Evolutionary conservation across 2,113 vertebrate genomes (phyloP).

Genomic region (Jacana jacana): DNA sequence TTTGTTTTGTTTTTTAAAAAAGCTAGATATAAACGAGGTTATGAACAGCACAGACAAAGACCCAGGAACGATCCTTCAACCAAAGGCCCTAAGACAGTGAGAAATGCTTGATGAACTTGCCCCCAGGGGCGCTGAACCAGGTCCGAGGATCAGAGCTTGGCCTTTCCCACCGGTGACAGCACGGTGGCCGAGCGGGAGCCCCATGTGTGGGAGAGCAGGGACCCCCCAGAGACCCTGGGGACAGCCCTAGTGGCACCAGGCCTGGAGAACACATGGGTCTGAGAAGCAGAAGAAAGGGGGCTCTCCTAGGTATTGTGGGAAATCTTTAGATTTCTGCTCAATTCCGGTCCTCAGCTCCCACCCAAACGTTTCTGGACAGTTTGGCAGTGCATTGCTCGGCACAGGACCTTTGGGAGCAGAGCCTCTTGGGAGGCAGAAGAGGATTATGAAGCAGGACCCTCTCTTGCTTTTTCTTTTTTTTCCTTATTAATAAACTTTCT

Average conservation of each 20-base stretch:
- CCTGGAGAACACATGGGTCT: not conserved
- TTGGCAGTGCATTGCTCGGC: not conserved
- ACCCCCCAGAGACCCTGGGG: no score
- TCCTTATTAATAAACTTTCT: not conserved
- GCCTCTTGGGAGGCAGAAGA: not conserved
- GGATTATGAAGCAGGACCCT: not conserved
- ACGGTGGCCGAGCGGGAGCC: no score
- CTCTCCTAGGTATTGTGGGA: fast-evolving
- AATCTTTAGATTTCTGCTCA: not conserved
- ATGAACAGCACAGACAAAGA: not conserved
- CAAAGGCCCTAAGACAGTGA: not conserved
- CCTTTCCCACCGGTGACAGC: no score
- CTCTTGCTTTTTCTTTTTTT: no score
- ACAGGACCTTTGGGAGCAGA: not conserved
- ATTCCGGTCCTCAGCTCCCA: not conserved
- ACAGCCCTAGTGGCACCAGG: no score
- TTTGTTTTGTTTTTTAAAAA: no score
- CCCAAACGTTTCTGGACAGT: not conserved
- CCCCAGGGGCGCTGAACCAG: no score
- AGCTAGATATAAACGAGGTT: no score
- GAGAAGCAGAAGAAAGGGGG: not conserved
- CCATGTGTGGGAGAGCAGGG: no score
- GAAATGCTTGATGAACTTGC: not conserved
- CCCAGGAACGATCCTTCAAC: not conserved
- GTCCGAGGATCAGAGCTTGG: not conserved